Evolutionary conservation across 2,888 invertebrate genomes (phyloP), one percentile per base, ranked within the genome.

Genomic region (Drosophila algonquin): DNA sequence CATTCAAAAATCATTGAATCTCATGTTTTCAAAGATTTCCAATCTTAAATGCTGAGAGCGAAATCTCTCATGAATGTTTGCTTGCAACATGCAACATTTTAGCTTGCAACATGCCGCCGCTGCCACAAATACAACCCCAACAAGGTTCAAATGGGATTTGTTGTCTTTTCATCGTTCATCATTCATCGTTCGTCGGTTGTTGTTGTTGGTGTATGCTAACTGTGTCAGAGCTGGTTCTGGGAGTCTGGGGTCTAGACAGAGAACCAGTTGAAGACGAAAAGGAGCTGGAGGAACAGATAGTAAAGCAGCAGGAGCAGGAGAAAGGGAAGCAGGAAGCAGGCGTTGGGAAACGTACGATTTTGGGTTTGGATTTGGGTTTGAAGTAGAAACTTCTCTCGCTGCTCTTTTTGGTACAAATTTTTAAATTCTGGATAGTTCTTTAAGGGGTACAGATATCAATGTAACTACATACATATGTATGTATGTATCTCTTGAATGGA

Each of bases 161-260:
- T 47, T 65, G 56, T n/a, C 56, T 56, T 32, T 46, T 40, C 67
- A 32, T 35, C 56, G 51, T 67, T 47, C 47, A 32, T 35, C 56
- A 45, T 67, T 47, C 47, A 8, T 30, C 30, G 30, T 27, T 27
- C 27, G 7, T 27, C 27, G 27, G 21, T 21, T 21, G 21, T 21
- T 21, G 30, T 8, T 30, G 30, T 35, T 61, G 57, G 18, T 47
- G 44, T 60, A 51, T 35, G 35, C 63, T 54, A 72, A 72, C 71
- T 72, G 71, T 72, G 71, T 72, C 71, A 72, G 73, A 72, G 63
- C 72, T 63, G 65, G 44, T 48, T 44, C 65, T 65, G 65, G 47
- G 44, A 18, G 35, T 57, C 27, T 50, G 27, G 9, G n/a, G 40
- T 40, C 40, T 40, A 40, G 40, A 40, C 40, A n/a, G 40, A 14